Evolutionary conservation across 64 coral and sea anemone genomes (phyloP).

Genomic region (Montipora capricornis): DNA sequence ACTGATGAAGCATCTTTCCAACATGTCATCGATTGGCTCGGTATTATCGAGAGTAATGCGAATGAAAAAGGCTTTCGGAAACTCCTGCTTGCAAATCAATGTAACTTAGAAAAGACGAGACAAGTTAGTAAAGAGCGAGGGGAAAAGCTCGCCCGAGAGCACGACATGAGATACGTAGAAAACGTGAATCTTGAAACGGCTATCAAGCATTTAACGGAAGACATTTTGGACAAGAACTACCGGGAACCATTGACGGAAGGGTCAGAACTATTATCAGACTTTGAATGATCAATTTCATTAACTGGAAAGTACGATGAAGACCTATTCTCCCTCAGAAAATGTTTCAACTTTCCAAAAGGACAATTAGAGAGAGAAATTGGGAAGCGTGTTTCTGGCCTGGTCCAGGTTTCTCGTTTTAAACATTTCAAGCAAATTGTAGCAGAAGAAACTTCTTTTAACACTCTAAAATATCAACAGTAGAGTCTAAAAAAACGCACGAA

Average conservation of each 20-base stretch:
- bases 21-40: not conserved
- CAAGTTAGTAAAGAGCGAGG: not conserved
- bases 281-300: not conserved
- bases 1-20: conserved; percentile 1
- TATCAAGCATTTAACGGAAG: not conserved
- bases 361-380: no score
- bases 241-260: not conserved
- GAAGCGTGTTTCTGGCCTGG: no score
- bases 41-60: not conserved
- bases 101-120: not conserved
- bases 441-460: no score
- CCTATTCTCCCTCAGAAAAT: no score
- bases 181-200: not conserved
- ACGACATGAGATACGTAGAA: conserved; percentile 23
- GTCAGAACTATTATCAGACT: not conserved
- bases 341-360: no score
- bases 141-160: not conserved
- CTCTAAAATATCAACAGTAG: no score
- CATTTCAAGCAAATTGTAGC: no score
- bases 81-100: not conserved
- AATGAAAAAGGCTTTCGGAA: conserved; percentile 3
- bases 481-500: no score
- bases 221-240: conserved; percentile 2
- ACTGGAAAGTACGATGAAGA: not conserved
- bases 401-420: no score